Evolutionary conservation across 2,113 vertebrate species (phyloP).

Genomic region (Neotragus moschatus): DNA sequence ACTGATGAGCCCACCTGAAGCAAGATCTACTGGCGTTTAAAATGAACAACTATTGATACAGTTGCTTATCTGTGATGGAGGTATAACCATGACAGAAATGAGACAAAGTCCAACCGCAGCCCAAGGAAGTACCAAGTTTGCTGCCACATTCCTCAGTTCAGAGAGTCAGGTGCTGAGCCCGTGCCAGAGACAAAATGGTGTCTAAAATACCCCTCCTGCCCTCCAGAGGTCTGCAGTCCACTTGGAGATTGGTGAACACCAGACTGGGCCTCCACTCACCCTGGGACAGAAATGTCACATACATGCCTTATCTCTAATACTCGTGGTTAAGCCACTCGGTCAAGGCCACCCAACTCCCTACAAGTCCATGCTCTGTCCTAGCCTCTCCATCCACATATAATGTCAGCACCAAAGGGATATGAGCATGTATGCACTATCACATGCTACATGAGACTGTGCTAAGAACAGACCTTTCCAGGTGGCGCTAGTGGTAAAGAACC

Average conservation of each 20-base stretch:
- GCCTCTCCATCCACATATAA: background rate
- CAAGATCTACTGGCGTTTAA: background rate
- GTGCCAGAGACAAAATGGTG: background rate
- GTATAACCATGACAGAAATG: background rate
- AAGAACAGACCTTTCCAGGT: background rate
- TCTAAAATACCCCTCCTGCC: background rate
- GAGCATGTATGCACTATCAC: no score
- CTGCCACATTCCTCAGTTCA: background rate
- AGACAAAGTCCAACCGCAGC: background rate
- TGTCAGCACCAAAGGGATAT: background rate
- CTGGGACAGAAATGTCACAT: background rate
- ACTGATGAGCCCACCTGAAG: background rate
- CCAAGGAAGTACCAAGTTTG: background rate
- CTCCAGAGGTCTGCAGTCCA: background rate
- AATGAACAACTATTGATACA: background rate
- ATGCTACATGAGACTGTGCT: background rate
- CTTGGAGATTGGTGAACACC: background rate
- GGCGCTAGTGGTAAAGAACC: background rate
- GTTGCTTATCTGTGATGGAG: background rate
- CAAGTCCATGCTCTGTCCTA: background rate
- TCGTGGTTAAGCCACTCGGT: background rate
- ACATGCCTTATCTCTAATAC: background rate
- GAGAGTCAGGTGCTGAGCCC: background rate
- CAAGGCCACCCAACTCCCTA: background rate
- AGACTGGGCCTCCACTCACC: background rate